These are phyloP conservation scores for Pteruthius melanotis DNA, from an alignment of 2,113 vertebrate genomes.

Conservation along the genomic window DNA sequence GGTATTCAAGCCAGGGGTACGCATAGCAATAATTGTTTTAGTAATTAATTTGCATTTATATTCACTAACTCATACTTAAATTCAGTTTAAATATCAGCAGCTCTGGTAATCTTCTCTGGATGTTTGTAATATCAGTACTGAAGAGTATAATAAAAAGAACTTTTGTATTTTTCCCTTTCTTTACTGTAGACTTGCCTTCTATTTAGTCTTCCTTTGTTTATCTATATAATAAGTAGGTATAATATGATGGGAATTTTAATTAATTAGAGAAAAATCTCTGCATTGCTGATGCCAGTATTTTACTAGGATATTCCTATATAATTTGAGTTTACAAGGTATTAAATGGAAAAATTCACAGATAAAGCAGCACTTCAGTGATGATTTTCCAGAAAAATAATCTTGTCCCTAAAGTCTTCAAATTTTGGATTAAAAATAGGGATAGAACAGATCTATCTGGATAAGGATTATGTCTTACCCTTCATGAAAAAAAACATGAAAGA, in stretches of 20 bases:
- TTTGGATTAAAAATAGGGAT: neutral
- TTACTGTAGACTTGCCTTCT: neutral
- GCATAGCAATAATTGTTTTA: neutral
- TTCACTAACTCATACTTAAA: neutral
- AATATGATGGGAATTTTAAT: neutral
- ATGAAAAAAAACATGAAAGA: neutral
- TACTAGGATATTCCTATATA: neutral
- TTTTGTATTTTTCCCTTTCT: neutral
- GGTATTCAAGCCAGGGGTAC: neutral
- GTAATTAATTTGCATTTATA: neutral
- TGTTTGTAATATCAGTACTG: neutral
- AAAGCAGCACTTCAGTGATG: neutral
- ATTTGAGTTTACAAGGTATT: neutral
- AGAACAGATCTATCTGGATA: neutral
- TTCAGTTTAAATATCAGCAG: neutral
- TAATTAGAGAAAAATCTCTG: neutral
- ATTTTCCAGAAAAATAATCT: neutral
- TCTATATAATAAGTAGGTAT: neutral
- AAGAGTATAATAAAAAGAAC: neutral
- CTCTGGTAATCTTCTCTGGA: neutral
- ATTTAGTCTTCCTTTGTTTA: neutral
- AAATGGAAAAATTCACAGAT: neutral
- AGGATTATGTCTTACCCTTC: neutral
- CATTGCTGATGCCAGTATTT: neutral
- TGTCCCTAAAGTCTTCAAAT: neutral